A percentile compares a stretch with the other conserved stretches of the same genome.
Conservation (phyloP, 2,797 vertebrate genomes). For the Scleropages formosus region DNA sequence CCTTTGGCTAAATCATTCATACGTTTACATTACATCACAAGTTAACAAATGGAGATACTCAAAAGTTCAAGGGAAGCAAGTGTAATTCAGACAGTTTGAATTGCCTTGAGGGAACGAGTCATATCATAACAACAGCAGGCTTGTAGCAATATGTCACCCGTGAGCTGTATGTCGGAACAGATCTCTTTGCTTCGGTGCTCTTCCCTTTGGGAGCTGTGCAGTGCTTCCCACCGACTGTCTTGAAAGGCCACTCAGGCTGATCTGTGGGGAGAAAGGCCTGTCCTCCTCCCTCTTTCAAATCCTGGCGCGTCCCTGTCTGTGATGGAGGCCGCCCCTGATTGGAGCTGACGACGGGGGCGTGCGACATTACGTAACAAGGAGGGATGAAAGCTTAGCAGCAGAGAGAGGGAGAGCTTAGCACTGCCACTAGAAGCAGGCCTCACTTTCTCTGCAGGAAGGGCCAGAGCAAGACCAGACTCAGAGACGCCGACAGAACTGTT, state of each 20-base stretch:
- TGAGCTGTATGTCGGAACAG: too few species aligned
- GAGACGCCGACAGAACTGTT: constrained; percentile 50
- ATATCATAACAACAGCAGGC: too few species aligned
- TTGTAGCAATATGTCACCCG: too few species aligned
- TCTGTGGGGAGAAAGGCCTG: neutral
- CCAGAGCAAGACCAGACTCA: constrained; percentile 29
- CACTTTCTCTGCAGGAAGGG: constrained; percentile 31
- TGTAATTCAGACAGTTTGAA: too few species aligned
- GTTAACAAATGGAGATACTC: too few species aligned
- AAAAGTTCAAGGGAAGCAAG: too few species aligned
- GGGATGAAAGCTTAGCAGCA: constrained; percentile 25
- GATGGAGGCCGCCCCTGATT: neutral
- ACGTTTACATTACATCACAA: too few species aligned
- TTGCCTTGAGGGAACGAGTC: too few species aligned
- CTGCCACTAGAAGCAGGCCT: constrained; percentile 20
- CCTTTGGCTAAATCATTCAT: too few species aligned
- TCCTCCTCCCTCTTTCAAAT: constrained; percentile 20
- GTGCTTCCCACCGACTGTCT: neutral
- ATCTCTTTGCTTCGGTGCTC: too few species aligned
- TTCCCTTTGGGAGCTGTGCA: neutral
- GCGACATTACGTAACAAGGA: constrained; percentile 17
- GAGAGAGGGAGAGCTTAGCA: constrained; percentile 27
- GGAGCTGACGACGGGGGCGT: constrained; percentile 16
- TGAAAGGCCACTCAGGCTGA: neutral
- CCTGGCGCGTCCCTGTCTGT: neutral